Percentiles rank a stretch among this genome's conserved stretches.
Conservation (phyloP, 1,140 invertebrate genomes). For the Caenorhabditis inopinata region DNA sequence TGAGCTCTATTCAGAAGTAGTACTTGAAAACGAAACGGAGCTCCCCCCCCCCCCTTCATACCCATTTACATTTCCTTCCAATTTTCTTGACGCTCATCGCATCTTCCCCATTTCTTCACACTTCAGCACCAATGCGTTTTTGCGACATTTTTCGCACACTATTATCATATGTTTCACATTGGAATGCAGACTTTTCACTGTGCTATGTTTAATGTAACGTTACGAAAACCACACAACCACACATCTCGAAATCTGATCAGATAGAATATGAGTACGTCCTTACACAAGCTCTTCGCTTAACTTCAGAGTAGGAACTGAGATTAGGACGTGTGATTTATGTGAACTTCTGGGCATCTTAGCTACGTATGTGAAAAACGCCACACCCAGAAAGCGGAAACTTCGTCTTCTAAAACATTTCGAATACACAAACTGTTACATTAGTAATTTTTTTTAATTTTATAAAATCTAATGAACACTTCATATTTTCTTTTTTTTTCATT, state of each 20-base stretch:
- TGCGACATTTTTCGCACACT: conserved; percentile 32
- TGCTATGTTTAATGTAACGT: neutral
- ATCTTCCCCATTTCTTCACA: neutral
- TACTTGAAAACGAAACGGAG: conserved; percentile 20
- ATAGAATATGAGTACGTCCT: conserved; percentile 25
- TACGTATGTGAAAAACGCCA: neutral
- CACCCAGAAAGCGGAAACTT: conserved; percentile 8
- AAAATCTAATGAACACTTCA: too few species aligned
- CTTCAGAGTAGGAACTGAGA: neutral
- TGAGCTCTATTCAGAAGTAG: conserved; percentile 24
- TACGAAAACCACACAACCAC: neutral
- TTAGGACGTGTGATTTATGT: conserved; percentile 32
- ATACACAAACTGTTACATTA: too few species aligned
- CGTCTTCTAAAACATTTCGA: neutral
- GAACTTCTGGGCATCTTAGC: conserved; percentile 19
- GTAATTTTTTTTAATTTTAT: too few species aligned
- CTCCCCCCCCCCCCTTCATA: neutral
- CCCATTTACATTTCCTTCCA: conserved; percentile 9
- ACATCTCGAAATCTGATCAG: conserved; percentile 26
- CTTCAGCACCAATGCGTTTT: neutral
- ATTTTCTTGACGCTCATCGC: conserved; percentile 27
- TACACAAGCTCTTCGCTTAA: conserved; percentile 1
- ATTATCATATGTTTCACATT: conserved; percentile 32
- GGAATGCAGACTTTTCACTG: neutral
- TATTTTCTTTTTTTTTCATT: too few species aligned